Evolutionary conservation across 2,888 invertebrate species (phyloP), one percentile per base, ranked within the genome.

Genomic region (Calephelis perditalis): DNA sequence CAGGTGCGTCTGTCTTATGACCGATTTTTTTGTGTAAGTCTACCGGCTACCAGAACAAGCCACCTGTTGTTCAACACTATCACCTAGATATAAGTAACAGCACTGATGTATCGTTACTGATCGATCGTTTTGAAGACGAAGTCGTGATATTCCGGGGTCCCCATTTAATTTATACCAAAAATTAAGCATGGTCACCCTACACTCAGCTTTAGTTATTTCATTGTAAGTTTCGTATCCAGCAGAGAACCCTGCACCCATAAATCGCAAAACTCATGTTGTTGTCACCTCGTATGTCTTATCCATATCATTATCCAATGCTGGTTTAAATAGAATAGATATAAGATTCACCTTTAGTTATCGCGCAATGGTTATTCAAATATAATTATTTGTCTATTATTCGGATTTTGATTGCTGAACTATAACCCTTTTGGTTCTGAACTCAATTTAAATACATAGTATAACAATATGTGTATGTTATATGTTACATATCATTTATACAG

Each of bases 181-280:
- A 6, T 40, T 40, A 36, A 54, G 7, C 56, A 68, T 75, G 73
- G 82, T 67, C 64, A 72, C 69, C 68, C 67, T 73, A 78, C 64
- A 57, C 60, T 62, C 68, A 80, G 80, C 79, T 82, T 81, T 81
- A 82, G 79, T 84, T 84, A 81, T 82, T 78, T 77, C 72, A 76
- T 74, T 73, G 70, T 73, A 71, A 71, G 68, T 54, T 71, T 69
- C 70, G 52, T 54, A 54, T 84, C 86, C 85, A 77, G 85, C 78
- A 69, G 84, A 67, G 84, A 75, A 66, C 72, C 71, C 68, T 68
- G 71, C 71, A 78, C 73, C 75, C 75, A 75, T 76, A 80, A 77
- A 79, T 72, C 67, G 67, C 67, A 57, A 61, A 58, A 62, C 64
- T 66, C 67, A 68, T 65, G 61, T 63, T 69, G 64, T 68, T 67